Evolutionary conservation across 2,888 invertebrate genomes (phyloP), one percentile per base, ranked within the genome.

Genomic region (Aphodius granarius): DNA sequence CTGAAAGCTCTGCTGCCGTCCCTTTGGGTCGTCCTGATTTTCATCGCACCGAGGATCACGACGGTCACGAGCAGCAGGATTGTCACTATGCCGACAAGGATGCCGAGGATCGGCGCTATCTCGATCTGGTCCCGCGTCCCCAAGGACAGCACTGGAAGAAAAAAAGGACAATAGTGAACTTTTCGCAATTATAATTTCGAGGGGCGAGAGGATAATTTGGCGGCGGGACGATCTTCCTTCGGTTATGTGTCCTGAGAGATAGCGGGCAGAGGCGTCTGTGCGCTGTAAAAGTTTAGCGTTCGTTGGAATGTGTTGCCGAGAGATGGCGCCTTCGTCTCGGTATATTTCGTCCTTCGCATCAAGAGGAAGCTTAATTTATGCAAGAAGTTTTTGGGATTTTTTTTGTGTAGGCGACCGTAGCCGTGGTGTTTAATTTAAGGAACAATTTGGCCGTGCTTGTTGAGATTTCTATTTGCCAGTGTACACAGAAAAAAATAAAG

Each of bases 41-140:
- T 91, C 0, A 92, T 89, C 9, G 91, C 88, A 5, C 91, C 89
- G 71, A 93, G 88, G 66, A 92, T 91, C 71, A 92, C 89, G 64
- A 92, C 86, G 17, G 91, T 89, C 63, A 94, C 90, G 21, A 92
- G 89, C 1, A 93, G 88, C n/a, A 94, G 89, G 0, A 93, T 92
- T 0, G 92, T 91, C 15, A 92, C 89, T 20, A 92, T 90, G 0
- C 94, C 94, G 73, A 93, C 92, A 74, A 94, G 88, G 70, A 93
- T 91, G 13, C 93, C 94, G 1, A 91, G 83, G 21, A 90, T 88
- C 74, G 90, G 90, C 75, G 90, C 90, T 79, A 90, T 85, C 83
- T 89, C 90, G 78, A 91, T 86, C 82, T 88, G 89, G 81, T 87
- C 87, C 64, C 87, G 84, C 74, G 89, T 88, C 80, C 90, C 90